phyloP scores from a whole-genome alignment of 2,113 vertebrate species.

The Falco punctatus region DNA sequence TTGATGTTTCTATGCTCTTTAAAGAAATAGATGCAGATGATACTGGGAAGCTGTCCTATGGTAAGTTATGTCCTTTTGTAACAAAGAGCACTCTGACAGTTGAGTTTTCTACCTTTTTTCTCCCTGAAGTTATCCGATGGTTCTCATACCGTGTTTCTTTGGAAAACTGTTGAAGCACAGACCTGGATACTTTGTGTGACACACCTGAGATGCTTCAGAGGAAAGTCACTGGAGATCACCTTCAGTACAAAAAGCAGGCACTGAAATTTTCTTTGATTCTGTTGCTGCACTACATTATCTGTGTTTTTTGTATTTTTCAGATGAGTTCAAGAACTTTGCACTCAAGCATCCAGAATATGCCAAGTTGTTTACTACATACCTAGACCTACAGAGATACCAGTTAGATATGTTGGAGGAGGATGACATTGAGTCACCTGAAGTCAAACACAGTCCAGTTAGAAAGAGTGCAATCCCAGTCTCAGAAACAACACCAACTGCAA shows the following conservation, averaged over 20 bases:
- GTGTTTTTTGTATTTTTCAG: conserved; percentile 65
- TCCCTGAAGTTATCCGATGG: neutral
- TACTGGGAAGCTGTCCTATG: conserved; percentile 86
- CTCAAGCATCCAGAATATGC: conserved; percentile 90
- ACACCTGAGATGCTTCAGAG: neutral
- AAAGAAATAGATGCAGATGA: conserved; percentile 87
- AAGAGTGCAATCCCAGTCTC: neutral
- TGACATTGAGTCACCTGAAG: neutral
- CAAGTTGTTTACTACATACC: conserved; percentile 93
- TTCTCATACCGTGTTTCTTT: neutral
- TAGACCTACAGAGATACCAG: conserved; percentile 92
- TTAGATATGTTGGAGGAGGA: conserved; percentile 72
- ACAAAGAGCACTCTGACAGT: neutral
- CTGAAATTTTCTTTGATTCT: neutral
- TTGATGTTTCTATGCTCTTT: conserved; percentile 89
- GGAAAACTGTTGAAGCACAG: neutral
- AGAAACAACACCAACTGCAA: neutral
- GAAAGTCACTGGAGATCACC: neutral
- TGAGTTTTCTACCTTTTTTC: neutral
- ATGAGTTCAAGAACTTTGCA: conserved; percentile 90
- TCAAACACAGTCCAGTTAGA: neutral
- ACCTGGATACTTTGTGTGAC: neutral
- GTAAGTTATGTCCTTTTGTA: conserved; percentile 69
- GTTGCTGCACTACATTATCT: neutral
- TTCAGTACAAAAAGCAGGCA: neutral